Percentiles rank a stretch among this genome's conserved stretches.
Evolutionary conservation across 1,140 invertebrate species (phyloP).

Genomic region (Neodiprion pinetum): DNA sequence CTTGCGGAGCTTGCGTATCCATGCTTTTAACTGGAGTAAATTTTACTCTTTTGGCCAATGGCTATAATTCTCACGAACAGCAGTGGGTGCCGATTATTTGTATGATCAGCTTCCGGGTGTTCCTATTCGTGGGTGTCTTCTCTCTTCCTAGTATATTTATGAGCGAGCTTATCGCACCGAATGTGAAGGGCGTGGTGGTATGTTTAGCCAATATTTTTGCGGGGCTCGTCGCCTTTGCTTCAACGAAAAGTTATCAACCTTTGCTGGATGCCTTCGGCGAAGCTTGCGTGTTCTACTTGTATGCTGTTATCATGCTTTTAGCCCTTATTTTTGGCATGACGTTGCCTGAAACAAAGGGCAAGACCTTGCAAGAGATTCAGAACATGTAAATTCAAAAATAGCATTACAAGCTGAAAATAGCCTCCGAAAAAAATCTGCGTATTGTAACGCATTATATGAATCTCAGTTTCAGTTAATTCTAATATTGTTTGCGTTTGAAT

Average conservation of each 20-base stretch:
- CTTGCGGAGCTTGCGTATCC: slow-evolving; percentile 33
- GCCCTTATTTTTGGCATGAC: slow-evolving; percentile 61
- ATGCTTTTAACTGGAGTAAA: slow-evolving; percentile 39
- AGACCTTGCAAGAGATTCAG: slow-evolving; percentile 65
- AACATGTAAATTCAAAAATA: slow-evolving; percentile 35
- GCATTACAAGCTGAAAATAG: no score
- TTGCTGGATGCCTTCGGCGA: slow-evolving; percentile 33
- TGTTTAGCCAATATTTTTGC: slow-evolving; percentile 37
- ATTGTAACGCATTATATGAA: no score
- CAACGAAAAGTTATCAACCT: slow-evolving; percentile 41
- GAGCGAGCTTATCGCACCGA: slow-evolving; percentile 50
- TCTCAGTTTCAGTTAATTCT: no score
- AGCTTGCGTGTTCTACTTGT: slow-evolving; percentile 32
- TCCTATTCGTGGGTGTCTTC: slow-evolving; percentile 36
- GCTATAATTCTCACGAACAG: slow-evolving; percentile 14
- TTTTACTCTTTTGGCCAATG: slow-evolving; percentile 25
- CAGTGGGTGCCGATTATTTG: slow-evolving; percentile 41
- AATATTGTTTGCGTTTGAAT: no score
- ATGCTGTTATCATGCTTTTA: slow-evolving; percentile 39
- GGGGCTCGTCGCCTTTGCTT: slow-evolving; percentile 37
- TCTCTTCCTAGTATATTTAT: slow-evolving; percentile 45
- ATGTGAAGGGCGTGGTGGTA: slow-evolving; percentile 47
- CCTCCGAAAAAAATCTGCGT: no score
- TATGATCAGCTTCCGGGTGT: slow-evolving; percentile 40
- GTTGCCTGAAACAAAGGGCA: slow-evolving; percentile 70